Evolutionary conservation across 2,797 vertebrate species (phyloP), one percentile per base, ranked within the genome.

Genomic region (Discoglossus pictus): DNA sequence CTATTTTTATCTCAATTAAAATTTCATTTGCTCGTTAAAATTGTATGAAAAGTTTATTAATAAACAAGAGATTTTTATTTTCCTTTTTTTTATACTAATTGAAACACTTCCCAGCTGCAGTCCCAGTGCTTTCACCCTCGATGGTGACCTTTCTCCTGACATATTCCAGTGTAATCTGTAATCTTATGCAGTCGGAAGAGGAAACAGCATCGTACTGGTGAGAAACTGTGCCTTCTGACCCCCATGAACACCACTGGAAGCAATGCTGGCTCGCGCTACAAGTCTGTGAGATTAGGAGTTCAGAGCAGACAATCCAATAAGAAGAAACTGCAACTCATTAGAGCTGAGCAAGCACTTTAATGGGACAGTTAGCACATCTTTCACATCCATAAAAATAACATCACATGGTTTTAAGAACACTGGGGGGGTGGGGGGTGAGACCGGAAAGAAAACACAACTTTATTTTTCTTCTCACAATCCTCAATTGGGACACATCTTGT

Each of bases 191-290:
- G 83, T 83, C 78, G 81, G 88, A 90, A 89, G 82, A 85, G 89
- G 87, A 89, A 90, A 80, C 77, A 83, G 78, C 78, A 78, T 83
- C 42, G n/a, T 82, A 83, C 86, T 82, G 84, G 85, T 88, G 87
- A 82, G 84, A 88, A 85, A 83, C 20, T 69, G 78, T 75, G 84
- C 83, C 84, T 84, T 82, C 80, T 85, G 85, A 87, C 86, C 83
- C 51, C 58, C 60, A 65, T 52, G 8, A 72, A 71, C 72, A 75
- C 76, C 66, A 65, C 65, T 44, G 74, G 85, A 89, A 87, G 87
- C 86, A 73, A 73, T 50, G 73, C 77, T 79, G 78, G 79, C 77
- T 81, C 73, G 0, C 55, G 0, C 43, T 63, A 75, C 65, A 23
- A 73, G 11, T 68, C 40, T 70, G 74, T 74, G 72, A 82, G 68